Percentiles rank a stretch among this genome's conserved stretches.
These are phyloP conservation scores for Enteromius fasciolatus DNA, from an alignment of 2,797 vertebrate genomes.

Conservation along the genomic window DNA sequence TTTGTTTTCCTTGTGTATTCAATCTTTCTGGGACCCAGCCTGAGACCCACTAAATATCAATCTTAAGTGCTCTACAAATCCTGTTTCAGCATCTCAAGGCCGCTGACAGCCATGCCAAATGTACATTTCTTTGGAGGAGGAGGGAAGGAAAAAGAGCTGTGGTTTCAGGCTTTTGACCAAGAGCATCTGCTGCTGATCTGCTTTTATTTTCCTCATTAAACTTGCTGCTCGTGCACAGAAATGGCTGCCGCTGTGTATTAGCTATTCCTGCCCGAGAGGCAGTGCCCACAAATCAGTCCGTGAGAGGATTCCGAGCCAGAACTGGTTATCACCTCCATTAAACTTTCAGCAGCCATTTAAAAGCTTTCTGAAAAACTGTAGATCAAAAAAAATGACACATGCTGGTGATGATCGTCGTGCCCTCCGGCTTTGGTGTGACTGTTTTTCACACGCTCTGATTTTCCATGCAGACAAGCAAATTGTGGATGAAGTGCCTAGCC, in stretches of 20 bases:
- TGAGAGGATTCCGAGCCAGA: constrained; percentile 61
- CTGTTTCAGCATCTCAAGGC: constrained; percentile 65
- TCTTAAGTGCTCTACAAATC: constrained; percentile 65
- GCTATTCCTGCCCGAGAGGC: constrained; percentile 52
- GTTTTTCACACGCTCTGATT: constrained; percentile 20
- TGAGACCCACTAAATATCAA: constrained; percentile 63
- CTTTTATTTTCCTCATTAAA: constrained; percentile 72
- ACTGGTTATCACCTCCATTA: constrained; percentile 73
- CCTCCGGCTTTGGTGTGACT: constrained; percentile 24
- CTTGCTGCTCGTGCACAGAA: constrained; percentile 58
- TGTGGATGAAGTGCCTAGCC: neutral
- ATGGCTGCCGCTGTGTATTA: constrained; percentile 57
- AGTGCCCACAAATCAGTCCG: constrained; percentile 59
- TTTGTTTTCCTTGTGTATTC: constrained; percentile 57
- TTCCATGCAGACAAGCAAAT: constrained; percentile 20
- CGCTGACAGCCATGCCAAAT: constrained; percentile 70
- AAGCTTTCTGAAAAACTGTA: constrained; percentile 54
- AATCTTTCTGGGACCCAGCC: constrained; percentile 54
- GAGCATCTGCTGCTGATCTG: constrained; percentile 75
- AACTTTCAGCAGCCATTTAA: constrained; percentile 75
- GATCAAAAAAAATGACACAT: constrained; percentile 51
- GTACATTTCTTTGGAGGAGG: constrained; percentile 63
- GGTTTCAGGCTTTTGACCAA: constrained; percentile 60
- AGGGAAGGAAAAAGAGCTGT: constrained; percentile 55
- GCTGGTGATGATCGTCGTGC: constrained; percentile 40